A percentile compares a stretch with the other conserved stretches of the same genome.
Evolutionary conservation across 2,888 invertebrate genomes (phyloP).

Genomic region (Folsomia manolachei): DNA sequence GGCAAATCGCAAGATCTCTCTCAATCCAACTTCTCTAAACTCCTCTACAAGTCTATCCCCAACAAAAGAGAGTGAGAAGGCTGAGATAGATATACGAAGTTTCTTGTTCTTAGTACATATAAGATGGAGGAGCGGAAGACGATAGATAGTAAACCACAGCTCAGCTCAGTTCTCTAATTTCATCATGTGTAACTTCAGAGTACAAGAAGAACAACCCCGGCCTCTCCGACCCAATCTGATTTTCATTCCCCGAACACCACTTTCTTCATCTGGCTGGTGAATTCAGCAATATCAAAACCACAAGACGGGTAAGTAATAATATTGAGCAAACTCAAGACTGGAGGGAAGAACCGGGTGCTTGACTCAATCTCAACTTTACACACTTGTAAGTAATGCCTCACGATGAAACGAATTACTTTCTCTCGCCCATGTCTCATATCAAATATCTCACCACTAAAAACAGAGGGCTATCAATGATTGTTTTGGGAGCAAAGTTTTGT

Average conservation of each 20-base stretch:
- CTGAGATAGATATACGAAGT: no score
- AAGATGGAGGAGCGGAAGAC: conserved; percentile 1
- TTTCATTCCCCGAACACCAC: conserved; percentile 16
- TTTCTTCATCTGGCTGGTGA: conserved; percentile 4
- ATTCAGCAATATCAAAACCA: not conserved
- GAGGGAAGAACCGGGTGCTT: not conserved
- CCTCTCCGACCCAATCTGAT: not conserved
- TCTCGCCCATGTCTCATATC: no score
- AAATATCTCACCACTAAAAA: no score
- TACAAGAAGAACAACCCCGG: not conserved
- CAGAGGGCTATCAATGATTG: no score
- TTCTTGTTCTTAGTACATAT: no score
- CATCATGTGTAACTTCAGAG: not conserved
- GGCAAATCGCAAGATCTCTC: conserved; percentile 4
- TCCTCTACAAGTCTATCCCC: no score
- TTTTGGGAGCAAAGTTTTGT: no score
- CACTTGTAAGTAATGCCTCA: not conserved
- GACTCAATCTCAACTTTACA: not conserved
- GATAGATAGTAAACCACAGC: conserved; percentile 3
- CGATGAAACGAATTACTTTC: not conserved
- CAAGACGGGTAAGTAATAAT: not conserved
- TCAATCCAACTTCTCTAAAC: no score
- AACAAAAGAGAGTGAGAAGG: no score
- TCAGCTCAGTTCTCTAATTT: conserved; percentile 15
- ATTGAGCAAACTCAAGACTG: not conserved